Base-by-base conservation (phyloP, 1,140 invertebrate species). In the Odontomachus brunneus region DNA sequence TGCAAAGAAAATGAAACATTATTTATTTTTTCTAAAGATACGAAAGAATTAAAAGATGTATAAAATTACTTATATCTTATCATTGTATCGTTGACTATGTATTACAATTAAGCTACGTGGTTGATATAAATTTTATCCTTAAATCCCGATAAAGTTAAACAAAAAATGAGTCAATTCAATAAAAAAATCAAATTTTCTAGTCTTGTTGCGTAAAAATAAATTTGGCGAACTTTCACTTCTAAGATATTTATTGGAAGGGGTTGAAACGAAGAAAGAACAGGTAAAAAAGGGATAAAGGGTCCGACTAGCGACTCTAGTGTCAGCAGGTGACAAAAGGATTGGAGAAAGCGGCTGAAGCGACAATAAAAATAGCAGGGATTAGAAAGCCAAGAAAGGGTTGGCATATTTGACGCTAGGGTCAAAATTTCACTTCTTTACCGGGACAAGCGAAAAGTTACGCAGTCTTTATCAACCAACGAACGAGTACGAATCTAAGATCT, bases 311-410 rank as follows among this genome's bases (percentile, higher is more conserved):
- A 29, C 15, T 74, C 19, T 44, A 60, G 24, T 55, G 81, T 53
- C 38, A 0, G 55, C 67, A 84, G 88, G 73, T 55, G 62, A 69
- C 38, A 83, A 89, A 91, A 91, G 88, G 89, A 88, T 89, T 91
- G 65, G 90, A 88, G 91, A 93, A 92, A 92, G 89, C 84, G 74
- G 73, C 12, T 9, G 14, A 19, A n/a, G 49, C n/a, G n/a, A 63
- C 81, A 87, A 91, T 85, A 83, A 87, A 86, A 76, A 57, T 69
- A 87, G 49, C 89, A 90, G 89, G 89, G 89, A 88, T 91, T 92
- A 84, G 92, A 93, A 93, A 93, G 92, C 12, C 17, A 57, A 53
- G 55, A 89, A 93, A 93, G 92, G 92, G 91, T 92, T 92, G 74
- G 29, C 14, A 19, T 0, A 72, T 22, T 19, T 51, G 76, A 75